Percentiles rank a stretch among this genome's conserved stretches.
phyloP scores from a whole-genome alignment of 2,113 vertebrate genomes.

The Podarcis raffonei region DNA sequence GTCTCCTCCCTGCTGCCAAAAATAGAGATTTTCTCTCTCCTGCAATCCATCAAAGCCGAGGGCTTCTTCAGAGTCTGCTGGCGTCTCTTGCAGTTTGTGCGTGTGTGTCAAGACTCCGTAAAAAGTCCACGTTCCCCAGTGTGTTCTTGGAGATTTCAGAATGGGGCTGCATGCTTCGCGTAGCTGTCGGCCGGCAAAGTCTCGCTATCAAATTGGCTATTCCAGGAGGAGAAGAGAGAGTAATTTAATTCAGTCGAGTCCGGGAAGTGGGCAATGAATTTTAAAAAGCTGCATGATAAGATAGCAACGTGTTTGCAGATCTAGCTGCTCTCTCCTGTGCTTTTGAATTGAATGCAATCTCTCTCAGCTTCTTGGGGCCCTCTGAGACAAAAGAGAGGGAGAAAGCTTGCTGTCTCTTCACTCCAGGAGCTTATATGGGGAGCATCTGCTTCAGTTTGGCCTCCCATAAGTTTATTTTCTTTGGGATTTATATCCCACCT shows the following conservation, averaged over 20 bases:
- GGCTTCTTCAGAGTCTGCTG: not conserved
- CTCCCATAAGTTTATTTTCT: no score
- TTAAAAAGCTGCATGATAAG: not conserved
- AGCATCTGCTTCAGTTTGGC: constrained; percentile 25
- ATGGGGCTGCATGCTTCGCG: accelerated
- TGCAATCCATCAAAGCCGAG: not conserved
- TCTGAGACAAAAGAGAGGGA: not conserved
- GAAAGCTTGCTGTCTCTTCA: not conserved
- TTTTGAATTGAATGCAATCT: not conserved
- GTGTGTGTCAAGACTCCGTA: accelerated
- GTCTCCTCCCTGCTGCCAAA: constrained; percentile 18
- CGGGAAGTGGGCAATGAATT: not conserved
- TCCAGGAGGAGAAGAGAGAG: not conserved
- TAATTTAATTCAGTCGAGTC: not conserved
- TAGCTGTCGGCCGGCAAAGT: not conserved
- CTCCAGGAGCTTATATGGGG: not conserved
- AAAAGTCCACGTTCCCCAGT: not conserved
- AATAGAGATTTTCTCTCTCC: not conserved
- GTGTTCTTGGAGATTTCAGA: not conserved
- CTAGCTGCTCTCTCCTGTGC: accelerated
- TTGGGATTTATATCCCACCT: no score
- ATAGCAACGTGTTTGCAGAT: not conserved
- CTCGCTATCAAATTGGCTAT: not conserved
- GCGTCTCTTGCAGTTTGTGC: not conserved
- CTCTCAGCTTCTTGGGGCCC: constrained; percentile 27